phyloP scores from a whole-genome alignment of 1,140 invertebrate genomes.

The Scaptomyza hsui region DNA sequence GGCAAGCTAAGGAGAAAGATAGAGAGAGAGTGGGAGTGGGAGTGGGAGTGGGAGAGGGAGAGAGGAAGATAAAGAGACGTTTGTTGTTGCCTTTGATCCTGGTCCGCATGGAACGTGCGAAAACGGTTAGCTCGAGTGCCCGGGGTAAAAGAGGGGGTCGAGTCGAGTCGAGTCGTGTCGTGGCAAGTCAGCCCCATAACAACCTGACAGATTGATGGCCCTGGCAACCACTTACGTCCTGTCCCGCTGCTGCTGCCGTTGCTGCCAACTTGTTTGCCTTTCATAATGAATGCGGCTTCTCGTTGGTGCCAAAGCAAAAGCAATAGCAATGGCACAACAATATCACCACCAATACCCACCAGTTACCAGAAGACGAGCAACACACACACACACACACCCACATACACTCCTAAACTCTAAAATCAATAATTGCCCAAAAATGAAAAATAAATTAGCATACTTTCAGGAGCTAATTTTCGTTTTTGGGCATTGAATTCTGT shows the following conservation, averaged over 20 bases:
- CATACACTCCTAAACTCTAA: neutral
- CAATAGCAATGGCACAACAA: conserved; percentile 26
- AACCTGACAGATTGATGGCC: conserved; percentile 66
- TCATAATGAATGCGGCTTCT: conserved; percentile 76
- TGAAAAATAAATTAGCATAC: neutral
- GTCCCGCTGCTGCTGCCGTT: conserved; percentile 11
- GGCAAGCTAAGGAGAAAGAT: conserved; percentile 25
- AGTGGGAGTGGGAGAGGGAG: neutral
- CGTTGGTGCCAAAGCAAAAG: conserved; percentile 50
- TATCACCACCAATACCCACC: conserved; percentile 38
- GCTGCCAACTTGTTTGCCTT: conserved; percentile 67
- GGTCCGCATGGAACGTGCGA: conserved; percentile 62
- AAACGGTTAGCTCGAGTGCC: conserved; percentile 54
- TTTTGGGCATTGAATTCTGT: neutral
- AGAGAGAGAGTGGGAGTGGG: neutral
- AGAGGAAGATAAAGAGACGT: conserved; percentile 14
- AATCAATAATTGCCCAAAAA: neutral
- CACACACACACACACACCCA: conserved; percentile 16
- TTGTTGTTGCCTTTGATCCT: conserved; percentile 65
- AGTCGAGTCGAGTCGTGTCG: too few species aligned
- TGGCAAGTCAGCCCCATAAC: conserved; percentile 8
- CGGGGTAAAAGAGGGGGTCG: conserved; percentile 1
- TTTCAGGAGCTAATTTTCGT: neutral
- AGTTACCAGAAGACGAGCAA: conserved; percentile 26
- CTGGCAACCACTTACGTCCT: conserved; percentile 42